Conservation (phyloP, 2,888 invertebrate genomes). For the Macaria liturata region DNA sequence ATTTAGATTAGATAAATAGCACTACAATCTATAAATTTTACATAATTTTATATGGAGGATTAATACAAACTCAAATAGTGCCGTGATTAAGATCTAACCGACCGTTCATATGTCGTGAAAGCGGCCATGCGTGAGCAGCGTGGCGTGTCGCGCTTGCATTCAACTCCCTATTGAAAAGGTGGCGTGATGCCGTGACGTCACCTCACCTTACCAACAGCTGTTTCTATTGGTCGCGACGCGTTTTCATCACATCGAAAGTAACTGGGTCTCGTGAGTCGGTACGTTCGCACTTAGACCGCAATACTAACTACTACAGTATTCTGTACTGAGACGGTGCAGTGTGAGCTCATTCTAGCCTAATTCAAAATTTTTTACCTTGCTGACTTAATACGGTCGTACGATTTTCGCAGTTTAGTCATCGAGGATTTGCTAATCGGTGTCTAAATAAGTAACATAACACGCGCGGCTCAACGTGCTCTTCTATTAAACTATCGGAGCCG, state of each 20-base stretch:
- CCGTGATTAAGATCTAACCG: background rate
- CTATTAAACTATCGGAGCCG: slow-evolving; percentile 2
- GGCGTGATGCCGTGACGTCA: slow-evolving; percentile 82
- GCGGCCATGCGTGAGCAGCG: slow-evolving; percentile 48
- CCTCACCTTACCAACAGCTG: slow-evolving; percentile 71
- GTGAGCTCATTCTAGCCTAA: slow-evolving; percentile 42
- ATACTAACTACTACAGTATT: slow-evolving; percentile 11
- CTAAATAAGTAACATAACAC: slow-evolving; percentile 4
- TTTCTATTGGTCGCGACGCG: slow-evolving; percentile 58
- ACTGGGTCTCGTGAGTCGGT: slow-evolving; percentile 30
- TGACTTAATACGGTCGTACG: no score
- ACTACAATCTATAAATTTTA: no score
- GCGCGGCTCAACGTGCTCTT: background rate
- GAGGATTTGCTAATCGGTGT: slow-evolving; percentile 13
- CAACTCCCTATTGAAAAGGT: slow-evolving; percentile 72
- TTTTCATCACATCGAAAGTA: slow-evolving; percentile 46
- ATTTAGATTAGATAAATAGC: no score
- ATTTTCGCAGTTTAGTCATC: background rate
- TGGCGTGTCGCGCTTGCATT: slow-evolving; percentile 70
- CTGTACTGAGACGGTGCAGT: slow-evolving; percentile 36
- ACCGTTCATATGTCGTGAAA: slow-evolving; percentile 11
- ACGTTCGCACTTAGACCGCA: slow-evolving; percentile 12
- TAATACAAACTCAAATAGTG: no score
- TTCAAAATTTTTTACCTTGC: slow-evolving; percentile 23
- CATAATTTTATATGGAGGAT: no score